phyloP scores from a whole-genome alignment of 2,888 invertebrate genomes.

The Leptinotarsa peninsularis region DNA sequence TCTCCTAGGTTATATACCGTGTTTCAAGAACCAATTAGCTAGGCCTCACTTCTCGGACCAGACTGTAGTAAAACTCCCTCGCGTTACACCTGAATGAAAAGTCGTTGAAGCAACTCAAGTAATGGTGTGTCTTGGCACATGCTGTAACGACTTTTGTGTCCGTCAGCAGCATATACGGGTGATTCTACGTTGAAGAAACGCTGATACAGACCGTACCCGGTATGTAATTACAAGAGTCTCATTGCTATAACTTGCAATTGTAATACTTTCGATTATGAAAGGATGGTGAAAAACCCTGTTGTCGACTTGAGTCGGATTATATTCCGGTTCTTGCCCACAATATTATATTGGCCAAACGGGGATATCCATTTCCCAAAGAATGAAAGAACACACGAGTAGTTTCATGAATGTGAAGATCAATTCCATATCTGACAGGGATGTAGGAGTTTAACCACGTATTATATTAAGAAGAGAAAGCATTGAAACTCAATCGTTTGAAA shows the following conservation, averaged over 20 bases:
- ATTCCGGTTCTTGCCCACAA: no score
- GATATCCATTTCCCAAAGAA: no score
- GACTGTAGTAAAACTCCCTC: conserved; percentile 38
- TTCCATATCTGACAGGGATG: no score
- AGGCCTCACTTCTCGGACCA: conserved; percentile 1
- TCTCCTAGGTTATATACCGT: no score
- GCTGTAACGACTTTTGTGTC: conserved; percentile 57
- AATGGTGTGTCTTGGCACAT: conserved; percentile 58
- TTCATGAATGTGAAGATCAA: no score
- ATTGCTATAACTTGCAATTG: not conserved
- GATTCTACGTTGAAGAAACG: conserved; percentile 15
- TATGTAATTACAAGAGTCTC: not conserved
- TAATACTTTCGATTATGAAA: not conserved
- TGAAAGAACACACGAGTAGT: no score
- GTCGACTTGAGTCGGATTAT: no score
- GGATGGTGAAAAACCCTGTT: no score
- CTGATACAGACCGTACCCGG: not conserved
- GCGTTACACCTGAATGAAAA: conserved; percentile 55
- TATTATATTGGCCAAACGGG: no score
- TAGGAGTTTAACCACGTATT: no score
- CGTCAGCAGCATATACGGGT: conserved; percentile 39
- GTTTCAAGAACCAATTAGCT: not conserved
- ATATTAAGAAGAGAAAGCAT: no score
- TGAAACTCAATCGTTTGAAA: no score
- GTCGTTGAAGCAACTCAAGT: conserved; percentile 56